phyloP scores from a whole-genome alignment of 2,888 invertebrate genomes.

The Troglohyphantes excavatus region DNA sequence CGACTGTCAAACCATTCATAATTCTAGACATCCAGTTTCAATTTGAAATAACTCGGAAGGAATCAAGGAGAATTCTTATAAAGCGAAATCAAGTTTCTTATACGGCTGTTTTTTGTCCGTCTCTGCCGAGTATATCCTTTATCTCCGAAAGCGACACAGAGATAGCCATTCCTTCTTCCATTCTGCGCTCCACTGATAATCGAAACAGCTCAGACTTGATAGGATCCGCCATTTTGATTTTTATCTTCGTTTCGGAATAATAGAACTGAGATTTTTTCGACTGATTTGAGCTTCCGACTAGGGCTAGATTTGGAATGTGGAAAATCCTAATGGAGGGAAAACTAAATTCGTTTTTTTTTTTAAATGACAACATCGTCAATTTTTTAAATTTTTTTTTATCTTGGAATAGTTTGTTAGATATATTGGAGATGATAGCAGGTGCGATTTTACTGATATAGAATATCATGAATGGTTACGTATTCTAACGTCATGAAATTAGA shows the following conservation, averaged over 20 bases:
- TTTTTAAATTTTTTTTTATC: no score
- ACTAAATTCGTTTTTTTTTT: background rate
- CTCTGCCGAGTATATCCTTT: background rate
- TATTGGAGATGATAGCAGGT: no score
- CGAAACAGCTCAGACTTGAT: conserved; percentile 38
- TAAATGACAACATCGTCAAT: background rate
- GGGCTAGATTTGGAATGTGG: background rate
- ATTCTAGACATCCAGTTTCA: conserved; percentile 15
- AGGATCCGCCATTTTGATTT: conserved; percentile 43
- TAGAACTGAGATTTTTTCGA: background rate
- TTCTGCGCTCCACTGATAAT: conserved; percentile 34
- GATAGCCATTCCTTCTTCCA: conserved; percentile 10
- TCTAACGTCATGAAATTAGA: no score
- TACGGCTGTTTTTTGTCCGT: background rate
- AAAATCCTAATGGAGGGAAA: background rate
- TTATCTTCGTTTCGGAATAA: background rate
- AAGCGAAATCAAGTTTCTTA: conserved; percentile 37
- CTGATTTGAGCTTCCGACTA: background rate
- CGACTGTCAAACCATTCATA: conserved; percentile 6
- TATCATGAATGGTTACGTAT: no score
- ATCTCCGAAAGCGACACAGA: conserved; percentile 12
- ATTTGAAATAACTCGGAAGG: conserved; percentile 41
- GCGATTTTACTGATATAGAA: no score
- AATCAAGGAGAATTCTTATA: conserved; percentile 13
- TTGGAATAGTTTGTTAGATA: no score